These are phyloP conservation scores for Aphidius colemani DNA, from an alignment of 2,888 invertebrate species.

Conservation along the genomic window DNA sequence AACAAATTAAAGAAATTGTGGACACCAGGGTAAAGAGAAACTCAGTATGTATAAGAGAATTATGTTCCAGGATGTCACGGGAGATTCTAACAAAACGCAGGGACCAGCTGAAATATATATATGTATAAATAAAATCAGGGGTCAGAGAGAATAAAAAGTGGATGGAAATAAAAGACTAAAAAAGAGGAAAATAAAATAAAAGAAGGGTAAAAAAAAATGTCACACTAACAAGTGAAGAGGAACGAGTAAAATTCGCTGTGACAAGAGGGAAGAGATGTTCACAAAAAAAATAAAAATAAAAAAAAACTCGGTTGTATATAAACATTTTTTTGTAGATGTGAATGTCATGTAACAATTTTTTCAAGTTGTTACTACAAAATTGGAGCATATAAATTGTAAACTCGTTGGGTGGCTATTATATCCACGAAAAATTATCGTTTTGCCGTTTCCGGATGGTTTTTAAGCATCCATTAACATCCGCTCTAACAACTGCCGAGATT, in stretches of 20 bases:
- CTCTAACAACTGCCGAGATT: background rate
- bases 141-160: background rate
- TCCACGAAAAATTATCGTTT: slow-evolving; percentile 43
- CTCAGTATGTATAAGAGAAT: slow-evolving; percentile 13
- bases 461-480: slow-evolving; percentile 36
- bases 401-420: slow-evolving; percentile 39
- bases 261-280: slow-evolving; percentile 19
- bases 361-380: slow-evolving; percentile 21
- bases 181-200: slow-evolving; percentile 5
- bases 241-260: slow-evolving; percentile 28
- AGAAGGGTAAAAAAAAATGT: too few relatives aligned
- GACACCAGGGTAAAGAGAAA: background rate
- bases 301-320: too few relatives aligned
- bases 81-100: background rate
- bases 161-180: background rate
- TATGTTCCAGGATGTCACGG: slow-evolving; percentile 28
- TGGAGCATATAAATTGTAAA: slow-evolving; percentile 40
- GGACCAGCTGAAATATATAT: background rate
- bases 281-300: too few relatives aligned
- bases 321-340: too few relatives aligned
- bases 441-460: slow-evolving; percentile 36
- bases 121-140: background rate
- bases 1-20: slow-evolving; percentile 27
- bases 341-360: background rate
- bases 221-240: slow-evolving; percentile 24